These are phyloP conservation scores for Hapalemur alaotrensis DNA, from an alignment of 2,797 vertebrate species.

Conservation along the genomic window DNA sequence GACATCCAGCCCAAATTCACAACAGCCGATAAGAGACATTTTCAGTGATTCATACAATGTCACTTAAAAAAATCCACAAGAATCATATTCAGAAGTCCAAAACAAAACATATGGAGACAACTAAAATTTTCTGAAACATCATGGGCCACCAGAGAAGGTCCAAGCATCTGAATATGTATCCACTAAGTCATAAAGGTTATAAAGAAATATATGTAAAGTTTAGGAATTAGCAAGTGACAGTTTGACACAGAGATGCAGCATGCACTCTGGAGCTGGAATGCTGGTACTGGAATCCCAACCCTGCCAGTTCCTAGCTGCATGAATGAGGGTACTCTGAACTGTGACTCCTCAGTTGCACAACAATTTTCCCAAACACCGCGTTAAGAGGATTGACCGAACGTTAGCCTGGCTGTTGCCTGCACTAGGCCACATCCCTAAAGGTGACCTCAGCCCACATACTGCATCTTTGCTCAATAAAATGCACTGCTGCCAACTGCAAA, in stretches of 20 bases:
- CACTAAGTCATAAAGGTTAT: neutral
- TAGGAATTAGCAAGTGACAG: neutral
- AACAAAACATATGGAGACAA: neutral
- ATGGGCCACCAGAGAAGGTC: neutral
- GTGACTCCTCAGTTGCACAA: neutral
- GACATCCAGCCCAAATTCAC: neutral
- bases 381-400: neutral
- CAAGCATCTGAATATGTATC: neutral
- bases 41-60: neutral
- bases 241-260: accelerated
- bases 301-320: neutral
- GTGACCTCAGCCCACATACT: accelerated
- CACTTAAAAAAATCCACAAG: neutral
- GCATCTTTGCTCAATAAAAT: neutral
- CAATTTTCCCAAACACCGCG: neutral
- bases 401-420: neutral
- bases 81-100: neutral
- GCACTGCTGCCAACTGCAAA: neutral
- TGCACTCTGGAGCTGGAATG: too few species aligned
- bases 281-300: accelerated
- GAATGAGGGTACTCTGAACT: neutral
- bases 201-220: neutral
- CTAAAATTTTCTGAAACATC: neutral
- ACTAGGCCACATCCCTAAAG: neutral
- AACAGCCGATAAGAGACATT: neutral